Evolutionary conservation across 2,888 invertebrate species (phyloP).

Genomic region (Lucinisca nassula): DNA sequence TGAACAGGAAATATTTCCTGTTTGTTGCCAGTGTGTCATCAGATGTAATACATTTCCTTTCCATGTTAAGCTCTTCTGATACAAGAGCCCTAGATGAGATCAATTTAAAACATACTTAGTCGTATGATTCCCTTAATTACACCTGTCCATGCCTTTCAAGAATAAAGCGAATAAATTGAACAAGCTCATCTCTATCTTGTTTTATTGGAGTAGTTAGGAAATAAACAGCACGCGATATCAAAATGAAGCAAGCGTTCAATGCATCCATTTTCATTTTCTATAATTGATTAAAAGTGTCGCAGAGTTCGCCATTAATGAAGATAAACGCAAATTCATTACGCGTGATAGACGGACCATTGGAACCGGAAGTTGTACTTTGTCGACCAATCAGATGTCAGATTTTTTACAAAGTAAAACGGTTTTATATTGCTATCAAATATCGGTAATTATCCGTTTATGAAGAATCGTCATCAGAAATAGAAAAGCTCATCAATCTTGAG

Average conservation of each 20-base stretch:
- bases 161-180: conserved; percentile 19
- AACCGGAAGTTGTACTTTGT: conserved; percentile 54
- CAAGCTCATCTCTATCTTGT: conserved; percentile 16
- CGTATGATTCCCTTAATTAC: conserved; percentile 17
- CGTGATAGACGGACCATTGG: conserved; percentile 57
- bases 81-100: conserved; percentile 16
- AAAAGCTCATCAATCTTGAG: conserved; percentile 58
- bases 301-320: conserved; percentile 46
- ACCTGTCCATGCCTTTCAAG: conserved; percentile 2
- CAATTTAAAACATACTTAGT: conserved; percentile 9
- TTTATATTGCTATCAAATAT: conserved; percentile 55
- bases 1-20: not conserved
- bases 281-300: conserved; percentile 58
- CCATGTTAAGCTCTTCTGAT: not conserved
- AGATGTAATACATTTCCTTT: not conserved
- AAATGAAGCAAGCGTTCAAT: conserved; percentile 4
- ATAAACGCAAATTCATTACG: conserved; percentile 57
- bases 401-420: conserved; percentile 48
- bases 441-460: conserved; percentile 53
- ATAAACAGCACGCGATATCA: conserved; percentile 20
- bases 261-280: conserved; percentile 19
- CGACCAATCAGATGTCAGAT: conserved; percentile 47
- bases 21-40: not conserved
- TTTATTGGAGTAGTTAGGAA: conserved; percentile 2
- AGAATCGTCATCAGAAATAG: conserved; percentile 30